Base-by-base conservation (phyloP, 2,888 invertebrate species). In the Agriotes lineatus region DNA sequence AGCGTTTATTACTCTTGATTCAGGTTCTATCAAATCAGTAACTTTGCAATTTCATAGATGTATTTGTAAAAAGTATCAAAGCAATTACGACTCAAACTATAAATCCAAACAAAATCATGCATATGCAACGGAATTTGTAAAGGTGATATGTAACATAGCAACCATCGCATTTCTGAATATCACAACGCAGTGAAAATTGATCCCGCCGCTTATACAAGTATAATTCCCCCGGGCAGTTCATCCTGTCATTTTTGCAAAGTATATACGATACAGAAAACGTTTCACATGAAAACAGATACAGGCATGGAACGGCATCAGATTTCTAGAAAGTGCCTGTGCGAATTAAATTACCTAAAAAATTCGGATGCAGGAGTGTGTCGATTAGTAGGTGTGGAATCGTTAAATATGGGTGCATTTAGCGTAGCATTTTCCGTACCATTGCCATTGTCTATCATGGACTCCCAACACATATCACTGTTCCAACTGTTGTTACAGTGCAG, bases 401-500 rank as follows among this genome's bases (percentile, higher is more conserved):
- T 82, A 25, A 85, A 85, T 0, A 85, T 84, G 10, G 80, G 79
- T 71, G 84, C 84, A 35, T 86, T 72, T 69, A 85, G 85, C 14
- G 81, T 77, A 2, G 74, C 75, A 44, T 81, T 79, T 35, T 72
- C 67, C 25, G 61, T 30, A 60, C 64, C 54, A 30, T 60, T 22
- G 14, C 61, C 22, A 30, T 60, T 22, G 14, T 60, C 22, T 42
- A 57, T 9, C 67, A 64, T 58, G 30, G 64, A 74, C 54, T 74
- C 76, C 77, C 73, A 90, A 82, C 94, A 94, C 72, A 88, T 85
- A 0, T 88, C 88, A 0, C 93, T 92, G 85, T 95, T 95, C 93
- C 93, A 95, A 0, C 89, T 85, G 84, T 95, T 93, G 82, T 93
- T 90, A 80, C 94, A 95, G 75, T 91, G 90, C 61, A 93, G 85